Evolutionary conservation across 2,113 vertebrate genomes (phyloP).

Genomic region (Rhombomys opimus): DNA sequence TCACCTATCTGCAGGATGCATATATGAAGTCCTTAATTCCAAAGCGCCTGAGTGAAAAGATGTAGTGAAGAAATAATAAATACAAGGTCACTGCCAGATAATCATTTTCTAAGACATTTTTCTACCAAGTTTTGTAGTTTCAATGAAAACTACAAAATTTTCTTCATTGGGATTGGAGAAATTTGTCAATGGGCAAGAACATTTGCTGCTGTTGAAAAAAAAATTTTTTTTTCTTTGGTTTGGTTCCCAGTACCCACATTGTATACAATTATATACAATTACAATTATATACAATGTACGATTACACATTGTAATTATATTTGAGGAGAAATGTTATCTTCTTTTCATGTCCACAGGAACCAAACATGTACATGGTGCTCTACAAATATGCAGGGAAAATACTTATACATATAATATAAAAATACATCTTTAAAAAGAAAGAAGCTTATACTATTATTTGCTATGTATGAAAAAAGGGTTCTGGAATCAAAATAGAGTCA

Average conservation of each 20-base stretch:
- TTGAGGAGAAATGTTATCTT: background rate
- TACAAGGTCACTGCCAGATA: background rate
- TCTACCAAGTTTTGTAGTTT: background rate
- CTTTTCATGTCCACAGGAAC: background rate
- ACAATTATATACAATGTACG: too few species aligned
- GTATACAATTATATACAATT: too few species aligned
- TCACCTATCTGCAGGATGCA: background rate
- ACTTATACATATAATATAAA: background rate
- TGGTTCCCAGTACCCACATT: background rate
- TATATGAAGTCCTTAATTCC: background rate
- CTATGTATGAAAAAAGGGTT: background rate
- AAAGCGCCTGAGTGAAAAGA: background rate
- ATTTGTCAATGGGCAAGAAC: background rate
- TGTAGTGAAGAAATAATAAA: background rate
- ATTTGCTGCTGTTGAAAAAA: background rate
- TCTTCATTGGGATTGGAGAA: background rate
- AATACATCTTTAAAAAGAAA: background rate
- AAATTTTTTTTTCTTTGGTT: background rate
- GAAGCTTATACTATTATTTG: background rate
- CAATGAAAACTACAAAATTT: background rate
- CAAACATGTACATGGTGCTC: background rate
- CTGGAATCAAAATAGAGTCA: slow-evolving; percentile 38
- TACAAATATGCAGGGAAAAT: background rate
- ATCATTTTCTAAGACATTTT: background rate
- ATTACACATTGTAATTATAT: too few species aligned